A percentile compares a stretch with the other conserved stretches of the same genome.
phyloP scores from a whole-genome alignment of 2,797 vertebrate genomes.

The Esox masquinongy region DNA sequence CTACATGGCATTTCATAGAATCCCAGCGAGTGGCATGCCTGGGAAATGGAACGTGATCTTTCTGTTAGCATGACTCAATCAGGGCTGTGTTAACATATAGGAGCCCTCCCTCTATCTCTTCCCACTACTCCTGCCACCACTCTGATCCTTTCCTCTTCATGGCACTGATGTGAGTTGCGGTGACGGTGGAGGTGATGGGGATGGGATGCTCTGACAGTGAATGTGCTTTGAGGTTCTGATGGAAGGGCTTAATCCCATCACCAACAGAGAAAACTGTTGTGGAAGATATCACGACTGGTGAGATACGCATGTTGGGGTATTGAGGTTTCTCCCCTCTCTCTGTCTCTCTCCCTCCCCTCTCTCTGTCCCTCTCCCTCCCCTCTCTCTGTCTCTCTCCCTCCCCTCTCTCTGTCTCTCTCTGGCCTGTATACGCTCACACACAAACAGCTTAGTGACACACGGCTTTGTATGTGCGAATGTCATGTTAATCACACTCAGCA shows the following conservation, averaged over 20 bases:
- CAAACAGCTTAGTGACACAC: slow-evolving; percentile 1
- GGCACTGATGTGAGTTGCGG: not conserved
- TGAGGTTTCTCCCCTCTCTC: not conserved
- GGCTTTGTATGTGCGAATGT: slow-evolving; percentile 20
- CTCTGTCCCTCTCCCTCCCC: not conserved
- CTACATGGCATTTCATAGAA: slow-evolving; percentile 62
- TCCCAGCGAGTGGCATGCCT: slow-evolving; percentile 41
- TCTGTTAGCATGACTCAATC: slow-evolving; percentile 55
- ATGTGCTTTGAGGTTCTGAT: not conserved
- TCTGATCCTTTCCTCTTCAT: not conserved
- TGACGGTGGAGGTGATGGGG: not conserved
- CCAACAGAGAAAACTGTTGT: not conserved
- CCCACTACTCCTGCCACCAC: not conserved
- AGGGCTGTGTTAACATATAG: slow-evolving; percentile 58
- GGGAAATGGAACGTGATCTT: slow-evolving; percentile 53
- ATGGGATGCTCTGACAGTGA: not conserved
- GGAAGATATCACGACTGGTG: not conserved
- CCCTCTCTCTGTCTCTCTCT: not conserved
- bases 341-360: not conserved
- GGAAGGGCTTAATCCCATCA: not conserved
- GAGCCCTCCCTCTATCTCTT: slow-evolving; percentile 5
- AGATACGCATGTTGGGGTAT: too few species aligned
- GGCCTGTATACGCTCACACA: slow-evolving; percentile 18
- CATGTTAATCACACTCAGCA: slow-evolving; percentile 52
- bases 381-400: not conserved